Percentiles rank a stretch among this genome's conserved stretches.
Evolutionary conservation across 2,797 vertebrate species (phyloP).

Genomic region (Poecilia wingei): DNA sequence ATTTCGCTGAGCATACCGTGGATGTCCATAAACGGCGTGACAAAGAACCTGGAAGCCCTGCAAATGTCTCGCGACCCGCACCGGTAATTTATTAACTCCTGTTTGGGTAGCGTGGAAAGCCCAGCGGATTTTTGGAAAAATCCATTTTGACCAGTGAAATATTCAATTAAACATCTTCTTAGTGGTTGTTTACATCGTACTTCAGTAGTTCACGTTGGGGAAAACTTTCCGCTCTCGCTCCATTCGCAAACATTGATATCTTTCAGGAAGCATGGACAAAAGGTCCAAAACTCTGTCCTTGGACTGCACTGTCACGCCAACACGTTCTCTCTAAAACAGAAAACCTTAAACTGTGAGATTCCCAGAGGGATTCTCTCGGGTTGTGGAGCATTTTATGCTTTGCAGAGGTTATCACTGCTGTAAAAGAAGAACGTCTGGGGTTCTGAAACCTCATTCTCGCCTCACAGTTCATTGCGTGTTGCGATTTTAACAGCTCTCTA

Average conservation of each 20-base stretch:
- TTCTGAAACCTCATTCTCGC: constrained; percentile 1
- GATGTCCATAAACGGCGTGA: constrained; percentile 58
- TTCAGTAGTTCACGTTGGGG: neutral
- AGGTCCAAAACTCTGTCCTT: constrained; percentile 7
- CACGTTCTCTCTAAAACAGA: constrained; percentile 34
- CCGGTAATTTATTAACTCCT: constrained; percentile 58
- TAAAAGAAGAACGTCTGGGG: neutral
- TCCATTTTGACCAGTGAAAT: constrained; percentile 30
- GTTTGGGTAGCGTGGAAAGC: constrained; percentile 35
- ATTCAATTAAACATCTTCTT: constrained; percentile 18
- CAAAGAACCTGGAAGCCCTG: constrained; percentile 60
- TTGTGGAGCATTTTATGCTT: constrained; percentile 26
- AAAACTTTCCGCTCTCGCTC: constrained; percentile 12
- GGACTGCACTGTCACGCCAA: constrained; percentile 31
- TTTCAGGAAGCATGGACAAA: constrained; percentile 24
- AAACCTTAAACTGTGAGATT: constrained; percentile 31
- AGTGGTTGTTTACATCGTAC: constrained; percentile 22
- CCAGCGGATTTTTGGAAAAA: constrained; percentile 45
- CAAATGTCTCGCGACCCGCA: constrained; percentile 53
- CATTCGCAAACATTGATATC: constrained; percentile 36
- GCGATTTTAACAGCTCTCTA: neutral
- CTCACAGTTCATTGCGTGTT: neutral
- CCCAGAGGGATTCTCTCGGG: constrained; percentile 6
- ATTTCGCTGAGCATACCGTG: constrained; percentile 53
- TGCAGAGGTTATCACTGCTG: constrained; percentile 8